Evolutionary conservation across 2,113 vertebrate species (phyloP).

Genomic region (Catharus bicknelli): DNA sequence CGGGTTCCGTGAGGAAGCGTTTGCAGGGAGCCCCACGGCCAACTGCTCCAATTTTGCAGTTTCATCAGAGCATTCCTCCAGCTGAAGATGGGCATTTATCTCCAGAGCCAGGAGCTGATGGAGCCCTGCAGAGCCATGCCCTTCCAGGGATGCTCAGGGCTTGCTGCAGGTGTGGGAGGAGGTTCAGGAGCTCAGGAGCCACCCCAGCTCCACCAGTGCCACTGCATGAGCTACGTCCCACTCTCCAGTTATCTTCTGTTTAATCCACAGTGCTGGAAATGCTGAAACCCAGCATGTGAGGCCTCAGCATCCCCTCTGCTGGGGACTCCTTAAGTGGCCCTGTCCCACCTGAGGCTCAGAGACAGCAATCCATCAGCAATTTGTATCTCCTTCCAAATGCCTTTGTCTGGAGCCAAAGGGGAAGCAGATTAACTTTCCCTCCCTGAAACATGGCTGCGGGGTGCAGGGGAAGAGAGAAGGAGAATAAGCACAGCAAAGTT

Average conservation of each 20-base stretch:
- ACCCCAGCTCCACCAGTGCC: neutral
- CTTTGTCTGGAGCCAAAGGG: constrained; percentile 3
- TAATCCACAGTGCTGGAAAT: accelerated
- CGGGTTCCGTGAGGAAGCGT: constrained; percentile 54
- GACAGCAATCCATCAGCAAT: neutral
- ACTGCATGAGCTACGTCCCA: accelerated
- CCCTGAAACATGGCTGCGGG: constrained; percentile 1
- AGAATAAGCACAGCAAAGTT: constrained; percentile 46
- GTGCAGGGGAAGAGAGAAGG: constrained; percentile 31
- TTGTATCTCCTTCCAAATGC: neutral
- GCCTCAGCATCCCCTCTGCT: neutral
- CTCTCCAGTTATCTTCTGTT: neutral
- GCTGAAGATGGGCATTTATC: constrained; percentile 18
- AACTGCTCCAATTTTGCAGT: constrained; percentile 45
- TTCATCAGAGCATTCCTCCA: constrained; percentile 43
- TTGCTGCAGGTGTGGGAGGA: neutral
- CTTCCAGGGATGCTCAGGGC: neutral
- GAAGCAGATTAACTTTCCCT: constrained; percentile 38
- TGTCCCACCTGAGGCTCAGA: neutral
- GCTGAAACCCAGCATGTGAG: accelerated
- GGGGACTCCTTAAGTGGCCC: neutral
- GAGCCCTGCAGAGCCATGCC: neutral
- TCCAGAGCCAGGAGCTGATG: accelerated
- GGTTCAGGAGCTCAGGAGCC: neutral
- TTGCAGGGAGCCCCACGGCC: constrained; percentile 63